Conservation (phyloP, 2,888 invertebrate genomes). For the Arctia plantaginis region DNA sequence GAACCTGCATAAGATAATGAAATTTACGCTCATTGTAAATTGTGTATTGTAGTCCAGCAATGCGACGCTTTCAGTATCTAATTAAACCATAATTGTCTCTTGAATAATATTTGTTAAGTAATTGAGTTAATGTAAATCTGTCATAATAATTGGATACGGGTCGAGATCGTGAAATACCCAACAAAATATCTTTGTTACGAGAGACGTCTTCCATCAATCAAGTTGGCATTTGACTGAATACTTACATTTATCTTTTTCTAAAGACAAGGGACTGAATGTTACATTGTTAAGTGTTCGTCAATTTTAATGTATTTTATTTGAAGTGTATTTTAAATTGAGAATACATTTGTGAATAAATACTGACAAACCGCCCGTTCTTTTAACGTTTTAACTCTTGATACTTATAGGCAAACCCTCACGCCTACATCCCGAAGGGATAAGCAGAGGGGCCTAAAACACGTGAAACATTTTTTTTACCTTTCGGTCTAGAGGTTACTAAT, state of each 20-base stretch:
- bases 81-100: constrained; percentile 39
- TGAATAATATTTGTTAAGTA: constrained; percentile 39
- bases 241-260: constrained; percentile 77
- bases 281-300: constrained; percentile 60
- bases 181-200: constrained; percentile 62
- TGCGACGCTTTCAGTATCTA: constrained; percentile 14
- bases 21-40: constrained; percentile 9
- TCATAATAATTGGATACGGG: constrained; percentile 69
- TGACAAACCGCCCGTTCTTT: background rate
- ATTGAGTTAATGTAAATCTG: constrained; percentile 55
- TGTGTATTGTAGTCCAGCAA: background rate
- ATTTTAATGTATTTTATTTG: constrained; percentile 57
- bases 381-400: background rate
- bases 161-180: constrained; percentile 56
- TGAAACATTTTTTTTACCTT: background rate
- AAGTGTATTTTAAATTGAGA: constrained; percentile 22
- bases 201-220: constrained; percentile 74
- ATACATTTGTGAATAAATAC: background rate
- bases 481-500: too few species aligned
- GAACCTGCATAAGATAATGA: constrained; percentile 1
- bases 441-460: background rate
- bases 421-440: background rate
- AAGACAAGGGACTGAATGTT: constrained; percentile 56
- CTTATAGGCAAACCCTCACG: background rate
- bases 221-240: constrained; percentile 75